Evolutionary conservation across 35 echinoderm and acorn worm species (phyloP).

Genomic region (Chiridota heheva): DNA sequence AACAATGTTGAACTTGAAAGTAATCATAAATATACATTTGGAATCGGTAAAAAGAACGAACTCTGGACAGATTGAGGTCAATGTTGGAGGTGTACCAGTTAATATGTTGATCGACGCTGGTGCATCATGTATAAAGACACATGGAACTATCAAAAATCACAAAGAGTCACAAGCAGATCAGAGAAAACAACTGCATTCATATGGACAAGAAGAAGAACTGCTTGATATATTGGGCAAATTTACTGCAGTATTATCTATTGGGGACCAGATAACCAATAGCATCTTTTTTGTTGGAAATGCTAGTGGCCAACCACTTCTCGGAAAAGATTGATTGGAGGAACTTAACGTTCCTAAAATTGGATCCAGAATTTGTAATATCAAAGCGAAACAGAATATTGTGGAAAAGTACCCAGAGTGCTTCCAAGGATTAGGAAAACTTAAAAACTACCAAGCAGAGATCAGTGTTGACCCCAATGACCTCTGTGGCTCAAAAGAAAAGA

Average conservation of each 20-base stretch:
- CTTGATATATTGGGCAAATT: slow-evolving; percentile 16
- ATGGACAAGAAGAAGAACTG: slow-evolving; percentile 8
- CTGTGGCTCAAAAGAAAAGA: slow-evolving; percentile 4
- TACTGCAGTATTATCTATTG: not conserved
- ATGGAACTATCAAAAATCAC: not conserved
- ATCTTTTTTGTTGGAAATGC: slow-evolving; percentile 22
- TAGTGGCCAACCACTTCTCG: not conserved
- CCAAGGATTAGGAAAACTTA: slow-evolving; percentile 1
- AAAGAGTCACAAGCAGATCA: not conserved
- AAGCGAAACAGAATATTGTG: not conserved
- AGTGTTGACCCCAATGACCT: slow-evolving; percentile 13
- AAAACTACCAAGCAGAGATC: slow-evolving; percentile 16
- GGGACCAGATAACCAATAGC: not conserved
- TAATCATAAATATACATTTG: not conserved
- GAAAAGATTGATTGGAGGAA: not conserved
- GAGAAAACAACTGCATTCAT: not conserved
- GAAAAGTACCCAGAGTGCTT: slow-evolving; percentile 19
- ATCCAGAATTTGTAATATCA: not conserved
- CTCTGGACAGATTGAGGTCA: slow-evolving; percentile 2
- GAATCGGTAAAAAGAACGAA: not conserved
- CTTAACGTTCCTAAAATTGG: not conserved
- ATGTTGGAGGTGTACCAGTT: not conserved
- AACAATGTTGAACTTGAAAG: not conserved
- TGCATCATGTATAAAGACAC: not conserved
- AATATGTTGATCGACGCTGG: slow-evolving; percentile 21